Conservation (phyloP, 2,888 invertebrate genomes). For the Callimorpha dominula region DNA sequence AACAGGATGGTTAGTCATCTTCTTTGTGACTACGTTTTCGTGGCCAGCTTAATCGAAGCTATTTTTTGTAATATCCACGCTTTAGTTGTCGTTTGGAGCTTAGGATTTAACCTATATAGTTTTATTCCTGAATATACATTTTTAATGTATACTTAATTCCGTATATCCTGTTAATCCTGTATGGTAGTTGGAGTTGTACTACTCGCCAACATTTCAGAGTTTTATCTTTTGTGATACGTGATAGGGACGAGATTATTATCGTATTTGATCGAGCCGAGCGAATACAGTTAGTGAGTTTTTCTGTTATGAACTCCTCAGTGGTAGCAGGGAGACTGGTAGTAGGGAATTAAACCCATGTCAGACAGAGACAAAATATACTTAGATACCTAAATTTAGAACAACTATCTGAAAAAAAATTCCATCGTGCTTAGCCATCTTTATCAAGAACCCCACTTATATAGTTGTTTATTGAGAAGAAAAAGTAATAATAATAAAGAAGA, state of each 20-base stretch:
- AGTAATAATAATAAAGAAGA: neutral
- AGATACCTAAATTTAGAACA: too few relatives aligned
- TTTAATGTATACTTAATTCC: too few relatives aligned
- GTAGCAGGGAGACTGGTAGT: neutral
- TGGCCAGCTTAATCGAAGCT: conserved; percentile 16
- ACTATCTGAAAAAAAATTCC: too few relatives aligned
- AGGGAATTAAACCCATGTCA: neutral
- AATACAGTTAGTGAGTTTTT: neutral
- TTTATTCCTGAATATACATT: too few relatives aligned
- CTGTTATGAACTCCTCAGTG: neutral
- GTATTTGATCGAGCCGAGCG: neutral
- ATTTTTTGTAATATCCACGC: too few relatives aligned
- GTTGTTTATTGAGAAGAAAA: neutral
- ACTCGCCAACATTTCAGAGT: too few relatives aligned
- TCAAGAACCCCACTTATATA: neutral
- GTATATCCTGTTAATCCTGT: too few relatives aligned
- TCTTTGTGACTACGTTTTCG: conserved; percentile 50
- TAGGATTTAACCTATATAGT: too few relatives aligned
- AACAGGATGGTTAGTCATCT: conserved; percentile 71
- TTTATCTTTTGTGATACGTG: neutral
- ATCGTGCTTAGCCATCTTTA: neutral
- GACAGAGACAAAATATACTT: too few relatives aligned
- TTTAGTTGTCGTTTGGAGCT: too few relatives aligned
- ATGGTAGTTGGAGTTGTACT: too few relatives aligned
- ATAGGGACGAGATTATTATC: neutral